Evolutionary conservation across 2,113 vertebrate species (phyloP).

Genomic region (Laticauda colubrina): DNA sequence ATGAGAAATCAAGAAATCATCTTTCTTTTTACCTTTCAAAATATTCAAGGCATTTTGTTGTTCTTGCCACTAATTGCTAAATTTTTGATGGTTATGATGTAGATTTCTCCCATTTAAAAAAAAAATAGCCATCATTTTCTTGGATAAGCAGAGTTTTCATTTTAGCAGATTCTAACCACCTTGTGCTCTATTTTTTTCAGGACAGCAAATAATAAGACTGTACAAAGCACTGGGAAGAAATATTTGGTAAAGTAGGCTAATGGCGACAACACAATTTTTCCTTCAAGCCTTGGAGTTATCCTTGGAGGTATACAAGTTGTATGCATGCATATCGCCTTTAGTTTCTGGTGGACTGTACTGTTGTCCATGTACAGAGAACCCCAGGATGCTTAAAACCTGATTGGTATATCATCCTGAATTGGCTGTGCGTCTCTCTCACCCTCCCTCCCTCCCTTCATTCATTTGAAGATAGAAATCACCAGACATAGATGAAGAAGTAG

Average conservation of each 20-base stretch:
- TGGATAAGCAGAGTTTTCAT: not conserved
- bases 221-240: not conserved
- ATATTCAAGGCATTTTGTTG: not conserved
- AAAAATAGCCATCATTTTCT: not conserved
- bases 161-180: not conserved
- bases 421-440: not conserved
- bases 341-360: not conserved
- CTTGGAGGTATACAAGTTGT: not conserved
- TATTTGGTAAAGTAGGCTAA: not conserved
- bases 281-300: not conserved
- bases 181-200: not conserved
- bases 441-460: no score
- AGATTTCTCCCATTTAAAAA: not conserved
- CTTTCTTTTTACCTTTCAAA: not conserved
- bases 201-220: not conserved
- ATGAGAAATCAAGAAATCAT: no score
- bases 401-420: not conserved
- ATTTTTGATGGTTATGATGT: not conserved
- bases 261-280: not conserved
- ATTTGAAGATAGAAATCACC: not conserved
- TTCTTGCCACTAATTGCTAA: not conserved
- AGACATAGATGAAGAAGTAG: not conserved
- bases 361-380: not conserved
- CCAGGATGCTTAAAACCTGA: not conserved
- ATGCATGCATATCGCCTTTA: not conserved